Evolutionary conservation across 2,113 vertebrate species (phyloP).

Genomic region (Meriones unguiculatus): DNA sequence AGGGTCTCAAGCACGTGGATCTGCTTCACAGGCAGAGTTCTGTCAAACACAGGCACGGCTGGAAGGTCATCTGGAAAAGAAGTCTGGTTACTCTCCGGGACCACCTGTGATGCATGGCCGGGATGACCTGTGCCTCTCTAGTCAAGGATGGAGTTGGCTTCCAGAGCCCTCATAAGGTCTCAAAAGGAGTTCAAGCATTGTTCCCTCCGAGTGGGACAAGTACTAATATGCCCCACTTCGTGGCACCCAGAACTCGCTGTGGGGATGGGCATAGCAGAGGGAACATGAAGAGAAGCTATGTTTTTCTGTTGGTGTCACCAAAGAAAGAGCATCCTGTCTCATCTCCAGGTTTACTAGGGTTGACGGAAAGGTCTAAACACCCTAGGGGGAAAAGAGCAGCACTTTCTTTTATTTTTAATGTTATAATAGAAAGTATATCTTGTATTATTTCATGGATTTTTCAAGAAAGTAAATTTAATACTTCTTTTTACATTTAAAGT

Average conservation of each 20-base stretch:
- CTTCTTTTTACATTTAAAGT: slow-evolving; percentile 48
- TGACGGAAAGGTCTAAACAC: not conserved
- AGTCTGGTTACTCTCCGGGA: not conserved
- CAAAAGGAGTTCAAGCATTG: not conserved
- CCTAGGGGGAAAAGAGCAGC: not conserved
- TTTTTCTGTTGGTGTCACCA: not conserved
- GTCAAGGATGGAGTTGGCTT: not conserved
- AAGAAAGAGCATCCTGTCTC: not conserved
- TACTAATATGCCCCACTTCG: not conserved
- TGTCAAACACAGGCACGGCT: slow-evolving; percentile 95
- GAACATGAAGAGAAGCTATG: not conserved
- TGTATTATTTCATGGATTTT: not conserved
- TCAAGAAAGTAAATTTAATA: slow-evolving; percentile 44
- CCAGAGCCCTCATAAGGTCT: not conserved
- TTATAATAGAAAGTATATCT: slow-evolving; percentile 28
- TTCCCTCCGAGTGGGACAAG: not conserved
- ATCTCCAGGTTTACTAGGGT: not conserved
- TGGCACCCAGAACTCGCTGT: not conserved
- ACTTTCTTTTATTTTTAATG: slow-evolving; percentile 36
- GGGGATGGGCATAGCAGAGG: not conserved
- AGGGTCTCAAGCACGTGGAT: slow-evolving; percentile 96
- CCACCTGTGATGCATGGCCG: not conserved
- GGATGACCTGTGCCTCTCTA: slow-evolving; percentile 9
- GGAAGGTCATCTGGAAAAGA: slow-evolving; percentile 90
- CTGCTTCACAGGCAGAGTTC: slow-evolving; percentile 95